phyloP scores from a whole-genome alignment of 2,113 vertebrate species.

The Chionis minor region DNA sequence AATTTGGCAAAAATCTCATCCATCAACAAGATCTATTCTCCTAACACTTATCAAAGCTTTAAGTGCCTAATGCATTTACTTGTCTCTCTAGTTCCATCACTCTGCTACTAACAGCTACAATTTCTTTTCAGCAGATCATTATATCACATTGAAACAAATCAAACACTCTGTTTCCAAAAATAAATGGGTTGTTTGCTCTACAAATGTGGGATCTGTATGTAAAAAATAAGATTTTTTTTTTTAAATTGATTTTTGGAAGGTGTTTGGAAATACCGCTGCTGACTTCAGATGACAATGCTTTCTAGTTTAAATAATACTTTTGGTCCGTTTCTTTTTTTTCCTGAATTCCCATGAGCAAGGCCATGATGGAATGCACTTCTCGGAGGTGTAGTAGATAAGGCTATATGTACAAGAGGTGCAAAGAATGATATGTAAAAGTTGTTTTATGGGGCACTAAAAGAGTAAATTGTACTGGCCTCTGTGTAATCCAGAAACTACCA shows the following conservation, averaged over 20 bases:
- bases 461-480: not conserved
- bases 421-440: not conserved
- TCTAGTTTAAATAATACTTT: not conserved
- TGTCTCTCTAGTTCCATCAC: slow-evolving; percentile 18
- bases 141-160: slow-evolving; percentile 24
- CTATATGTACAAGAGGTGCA: not conserved
- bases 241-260: not conserved
- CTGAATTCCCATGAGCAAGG: not conserved
- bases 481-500: not conserved
- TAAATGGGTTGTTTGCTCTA: not conserved
- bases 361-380: not conserved
- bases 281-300: not conserved
- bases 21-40: slow-evolving; percentile 45
- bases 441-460: not conserved
- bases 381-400: not conserved
- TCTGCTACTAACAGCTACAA: slow-evolving; percentile 34
- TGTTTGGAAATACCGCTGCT: not conserved
- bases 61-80: not conserved
- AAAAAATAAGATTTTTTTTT: not conserved
- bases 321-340: not conserved
- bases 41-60: not conserved
- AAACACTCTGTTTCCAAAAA: not conserved
- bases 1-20: slow-evolving; percentile 53
- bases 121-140: slow-evolving; percentile 50
- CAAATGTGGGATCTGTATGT: slow-evolving; percentile 8